Conservation (phyloP, 2,113 vertebrate genomes). For the Caracal caracal region DNA sequence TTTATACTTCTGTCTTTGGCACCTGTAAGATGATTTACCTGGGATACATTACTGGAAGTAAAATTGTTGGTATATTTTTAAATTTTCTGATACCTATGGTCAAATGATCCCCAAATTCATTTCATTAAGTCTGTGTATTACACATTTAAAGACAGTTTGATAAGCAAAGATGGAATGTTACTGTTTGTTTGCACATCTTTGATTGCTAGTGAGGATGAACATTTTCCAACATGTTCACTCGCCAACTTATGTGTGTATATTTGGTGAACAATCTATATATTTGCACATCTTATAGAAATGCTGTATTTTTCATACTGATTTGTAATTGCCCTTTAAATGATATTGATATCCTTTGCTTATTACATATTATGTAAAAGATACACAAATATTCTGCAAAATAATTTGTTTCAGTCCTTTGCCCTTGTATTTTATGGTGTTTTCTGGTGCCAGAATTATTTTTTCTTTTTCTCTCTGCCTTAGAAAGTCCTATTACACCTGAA, state of each 20-base stretch:
- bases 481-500: neutral
- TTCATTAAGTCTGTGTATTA: neutral
- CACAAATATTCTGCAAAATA: neutral
- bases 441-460: neutral
- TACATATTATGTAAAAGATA: neutral
- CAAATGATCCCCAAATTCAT: neutral
- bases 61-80: neutral
- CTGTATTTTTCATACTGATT: neutral
- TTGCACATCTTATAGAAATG: neutral
- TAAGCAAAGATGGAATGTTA: neutral
- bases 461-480: neutral
- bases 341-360: neutral
- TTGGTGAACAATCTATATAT: neutral
- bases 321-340: constrained; percentile 5
- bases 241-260: neutral
- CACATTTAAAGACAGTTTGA: neutral
- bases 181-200: neutral
- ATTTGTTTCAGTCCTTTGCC: neutral
- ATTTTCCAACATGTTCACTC: neutral
- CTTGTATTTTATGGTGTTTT: neutral
- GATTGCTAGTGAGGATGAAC: neutral
- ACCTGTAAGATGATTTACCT: neutral
- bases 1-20: neutral
- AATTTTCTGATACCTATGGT: neutral
- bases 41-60: neutral